Conservation (phyloP, 2,888 invertebrate species). For the Temnothorax unifasciatus region DNA sequence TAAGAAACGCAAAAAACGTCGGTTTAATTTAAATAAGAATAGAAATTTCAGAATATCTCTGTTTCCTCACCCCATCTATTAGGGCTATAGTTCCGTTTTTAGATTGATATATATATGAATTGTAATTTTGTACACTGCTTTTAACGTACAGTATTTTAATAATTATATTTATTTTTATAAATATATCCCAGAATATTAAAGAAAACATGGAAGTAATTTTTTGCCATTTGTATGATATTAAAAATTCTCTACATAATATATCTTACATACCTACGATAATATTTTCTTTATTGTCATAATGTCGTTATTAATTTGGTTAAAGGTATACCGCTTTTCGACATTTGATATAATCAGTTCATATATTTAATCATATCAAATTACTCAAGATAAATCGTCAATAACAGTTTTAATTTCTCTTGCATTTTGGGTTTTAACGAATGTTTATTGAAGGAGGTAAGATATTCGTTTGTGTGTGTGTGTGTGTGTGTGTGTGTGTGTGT, state of each 20-base stretch:
- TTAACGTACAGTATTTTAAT: neutral
- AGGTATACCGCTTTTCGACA: neutral
- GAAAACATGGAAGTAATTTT: neutral
- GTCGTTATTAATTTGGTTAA: neutral
- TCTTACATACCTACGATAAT: neutral
- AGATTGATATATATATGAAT: neutral
- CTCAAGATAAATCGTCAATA: neutral
- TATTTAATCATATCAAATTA: neutral
- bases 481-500: too few relatives aligned
- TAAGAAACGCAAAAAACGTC: neutral
- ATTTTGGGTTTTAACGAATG: neutral
- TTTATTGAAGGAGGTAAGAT: constrained; percentile 54
- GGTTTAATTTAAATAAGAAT: neutral
- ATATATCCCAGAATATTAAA: neutral
- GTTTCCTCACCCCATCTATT: neutral
- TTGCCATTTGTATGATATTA: too few relatives aligned
- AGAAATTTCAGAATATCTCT: neutral
- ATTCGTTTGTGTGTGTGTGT: too few relatives aligned
- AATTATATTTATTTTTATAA: constrained; percentile 1
- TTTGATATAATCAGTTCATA: neutral
- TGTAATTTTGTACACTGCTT: neutral
- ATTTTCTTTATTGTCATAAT: neutral
- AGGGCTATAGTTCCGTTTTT: neutral
- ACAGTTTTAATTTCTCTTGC: neutral
- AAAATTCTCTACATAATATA: neutral